Conservation (phyloP, 92 coral and sea anemone genomes). For the Micromussa lordhowensis region DNA sequence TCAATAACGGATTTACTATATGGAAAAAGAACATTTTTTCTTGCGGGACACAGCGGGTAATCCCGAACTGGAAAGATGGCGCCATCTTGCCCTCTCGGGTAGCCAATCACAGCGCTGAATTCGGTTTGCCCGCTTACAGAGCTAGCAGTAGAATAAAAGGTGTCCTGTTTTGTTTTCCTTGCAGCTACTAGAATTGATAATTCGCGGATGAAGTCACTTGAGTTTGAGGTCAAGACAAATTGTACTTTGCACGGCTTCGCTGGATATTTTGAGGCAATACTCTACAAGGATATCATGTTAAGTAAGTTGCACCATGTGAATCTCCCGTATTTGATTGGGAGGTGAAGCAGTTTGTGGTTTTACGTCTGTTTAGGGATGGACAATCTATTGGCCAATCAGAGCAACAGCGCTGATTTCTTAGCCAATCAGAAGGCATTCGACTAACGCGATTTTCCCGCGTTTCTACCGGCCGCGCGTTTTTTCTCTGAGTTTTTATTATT, state of each 20-base stretch:
- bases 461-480: background rate
- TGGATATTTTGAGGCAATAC: conserved; percentile 91
- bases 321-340: background rate
- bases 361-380: too few species aligned
- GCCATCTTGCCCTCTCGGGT: too few species aligned
- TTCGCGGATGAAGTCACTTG: conserved; percentile 83
- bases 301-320: conserved; percentile 64
- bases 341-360: background rate
- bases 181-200: conserved; percentile 82
- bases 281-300: conserved; percentile 80
- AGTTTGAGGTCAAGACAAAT: conserved; percentile 78
- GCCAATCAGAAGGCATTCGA: background rate
- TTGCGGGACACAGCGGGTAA: too few species aligned
- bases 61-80: too few species aligned
- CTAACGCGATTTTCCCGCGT: background rate
- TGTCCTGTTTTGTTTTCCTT: background rate
- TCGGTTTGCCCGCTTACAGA: too few species aligned
- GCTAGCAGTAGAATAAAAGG: too few species aligned
- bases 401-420: background rate
- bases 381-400: conserved; percentile 16
- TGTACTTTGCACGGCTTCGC: conserved; percentile 91
- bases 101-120: too few species aligned
- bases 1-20: too few species aligned
- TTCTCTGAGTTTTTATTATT: background rate
- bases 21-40: too few species aligned